Evolutionary conservation across 2,888 invertebrate genomes (phyloP).

Genomic region (Lottia scabra): DNA sequence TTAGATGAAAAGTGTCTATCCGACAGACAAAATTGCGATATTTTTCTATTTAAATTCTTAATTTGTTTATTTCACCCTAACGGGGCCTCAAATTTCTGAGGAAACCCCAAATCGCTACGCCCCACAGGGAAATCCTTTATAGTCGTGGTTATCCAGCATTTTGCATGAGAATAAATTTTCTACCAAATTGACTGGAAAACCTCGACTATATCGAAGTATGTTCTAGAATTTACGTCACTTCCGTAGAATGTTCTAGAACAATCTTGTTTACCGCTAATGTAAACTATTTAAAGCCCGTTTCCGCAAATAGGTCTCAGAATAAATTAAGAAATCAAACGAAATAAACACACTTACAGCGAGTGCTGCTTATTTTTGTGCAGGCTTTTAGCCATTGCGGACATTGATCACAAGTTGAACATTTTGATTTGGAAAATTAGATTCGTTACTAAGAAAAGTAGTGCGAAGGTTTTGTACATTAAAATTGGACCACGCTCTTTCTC

Average conservation of each 20-base stretch:
- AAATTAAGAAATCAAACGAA: background rate
- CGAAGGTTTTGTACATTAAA: background rate
- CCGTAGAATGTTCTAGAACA: slow-evolving; percentile 43
- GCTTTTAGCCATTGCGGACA: too few relatives aligned
- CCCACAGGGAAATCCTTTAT: background rate
- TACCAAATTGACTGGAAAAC: background rate
- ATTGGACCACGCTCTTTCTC: background rate
- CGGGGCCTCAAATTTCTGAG: too few relatives aligned
- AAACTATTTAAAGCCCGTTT: background rate
- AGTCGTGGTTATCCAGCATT: background rate
- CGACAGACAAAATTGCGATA: too few relatives aligned
- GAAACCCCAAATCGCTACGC: too few relatives aligned
- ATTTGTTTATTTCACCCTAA: too few relatives aligned
- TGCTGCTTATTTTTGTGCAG: background rate
- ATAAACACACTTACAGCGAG: background rate
- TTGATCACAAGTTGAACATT: too few relatives aligned
- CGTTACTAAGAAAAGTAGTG: background rate
- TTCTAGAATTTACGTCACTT: slow-evolving; percentile 39
- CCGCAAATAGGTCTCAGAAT: background rate
- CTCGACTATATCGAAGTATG: slow-evolving; percentile 21
- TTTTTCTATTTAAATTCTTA: too few relatives aligned
- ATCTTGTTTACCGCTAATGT: slow-evolving; percentile 17
- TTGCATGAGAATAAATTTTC: background rate
- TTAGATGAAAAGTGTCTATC: too few relatives aligned
- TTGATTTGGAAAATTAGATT: too few relatives aligned